A percentile compares a stretch with the other conserved stretches of the same genome.
phyloP scores from a whole-genome alignment of 2,797 vertebrate genomes.

The Brachyalestes nurse region DNA sequence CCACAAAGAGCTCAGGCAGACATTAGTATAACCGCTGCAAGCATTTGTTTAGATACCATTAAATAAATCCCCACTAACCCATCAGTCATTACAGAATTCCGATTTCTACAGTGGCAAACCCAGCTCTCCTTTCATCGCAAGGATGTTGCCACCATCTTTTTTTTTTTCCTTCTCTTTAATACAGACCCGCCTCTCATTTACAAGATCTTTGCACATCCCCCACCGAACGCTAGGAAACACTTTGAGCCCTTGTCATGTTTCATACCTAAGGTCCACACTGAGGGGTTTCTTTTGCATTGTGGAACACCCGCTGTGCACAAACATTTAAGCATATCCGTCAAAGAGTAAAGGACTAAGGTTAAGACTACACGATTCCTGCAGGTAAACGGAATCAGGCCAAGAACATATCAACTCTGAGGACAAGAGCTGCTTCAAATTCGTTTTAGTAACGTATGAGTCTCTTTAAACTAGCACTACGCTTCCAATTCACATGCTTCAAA shows the following conservation, averaged over 20 bases:
- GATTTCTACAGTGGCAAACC: slow-evolving; percentile 65
- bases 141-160: slow-evolving; percentile 63
- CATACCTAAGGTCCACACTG: slow-evolving; percentile 38
- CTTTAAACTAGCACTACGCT: slow-evolving; percentile 22
- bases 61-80: slow-evolving; percentile 56
- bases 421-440: slow-evolving; percentile 14
- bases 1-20: slow-evolving; percentile 51
- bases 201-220: slow-evolving; percentile 76
- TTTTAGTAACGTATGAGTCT: slow-evolving; percentile 13
- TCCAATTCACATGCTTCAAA: slow-evolving; percentile 59
- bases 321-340: slow-evolving; percentile 23
- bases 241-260: slow-evolving; percentile 68
- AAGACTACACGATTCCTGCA: slow-evolving; percentile 36
- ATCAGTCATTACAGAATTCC: slow-evolving; percentile 64
- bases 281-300: slow-evolving; percentile 24
- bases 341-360: slow-evolving; percentile 26
- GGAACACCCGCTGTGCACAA: slow-evolving; percentile 23
- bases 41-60: slow-evolving; percentile 57
- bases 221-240: slow-evolving; percentile 63
- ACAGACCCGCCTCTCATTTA: slow-evolving; percentile 60
- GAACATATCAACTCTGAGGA: slow-evolving; percentile 22
- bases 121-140: slow-evolving; percentile 69
- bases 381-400: slow-evolving; percentile 21
- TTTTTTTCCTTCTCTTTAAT: slow-evolving; percentile 52
- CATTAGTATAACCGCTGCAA: slow-evolving; percentile 50